Evolutionary conservation across 1,140 invertebrate species (phyloP), one percentile per base, ranked within the genome.

Genomic region (Drosophila neocordata): DNA sequence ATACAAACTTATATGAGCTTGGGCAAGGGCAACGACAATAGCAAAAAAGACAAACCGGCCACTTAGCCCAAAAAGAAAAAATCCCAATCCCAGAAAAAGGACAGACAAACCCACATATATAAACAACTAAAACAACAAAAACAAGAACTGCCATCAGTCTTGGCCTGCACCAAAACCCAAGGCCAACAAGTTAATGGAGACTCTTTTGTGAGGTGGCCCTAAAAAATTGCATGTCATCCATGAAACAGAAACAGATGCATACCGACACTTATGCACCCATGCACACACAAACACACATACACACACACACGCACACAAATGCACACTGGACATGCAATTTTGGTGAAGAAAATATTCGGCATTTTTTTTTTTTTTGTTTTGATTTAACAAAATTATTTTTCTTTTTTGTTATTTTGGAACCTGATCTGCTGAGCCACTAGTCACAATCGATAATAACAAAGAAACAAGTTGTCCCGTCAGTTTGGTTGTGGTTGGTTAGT

Each of bases 181-280:
- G 81, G 81, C 82, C 82, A 81, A 44, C 81, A 22, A 87, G 77
- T 84, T 67, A 57, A 75, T 53, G 64, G 61, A 62, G 68, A 34
- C 20, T 55, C 38, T 31, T 73, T 61, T 38, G 38, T 48, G 56
- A 69, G 63, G 71, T 79, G 80, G 75, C 77, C 77, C 81, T 81
- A 84, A 84, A 84, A 75, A 75, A 84, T 9, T 80, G 81, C 81
- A 81, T 73, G 65, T 84, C 81, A 84, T 84, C 69, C 73, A 56
- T 64, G 58, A 61, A 64, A 51, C 51, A 65, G 37, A 65, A 61
- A 48, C 59, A 79, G 73, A 64, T 76, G 73, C 66, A 78, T 48
- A 11, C 15, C 18, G 11, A 72, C 35, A 58, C 35, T 24, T 35
- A 22, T 59, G 48, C 24, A 65, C 18, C 27, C 18, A 58, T 13